phyloP scores from a whole-genome alignment of 2,888 invertebrate species.

The Rhagonycha fulva region DNA sequence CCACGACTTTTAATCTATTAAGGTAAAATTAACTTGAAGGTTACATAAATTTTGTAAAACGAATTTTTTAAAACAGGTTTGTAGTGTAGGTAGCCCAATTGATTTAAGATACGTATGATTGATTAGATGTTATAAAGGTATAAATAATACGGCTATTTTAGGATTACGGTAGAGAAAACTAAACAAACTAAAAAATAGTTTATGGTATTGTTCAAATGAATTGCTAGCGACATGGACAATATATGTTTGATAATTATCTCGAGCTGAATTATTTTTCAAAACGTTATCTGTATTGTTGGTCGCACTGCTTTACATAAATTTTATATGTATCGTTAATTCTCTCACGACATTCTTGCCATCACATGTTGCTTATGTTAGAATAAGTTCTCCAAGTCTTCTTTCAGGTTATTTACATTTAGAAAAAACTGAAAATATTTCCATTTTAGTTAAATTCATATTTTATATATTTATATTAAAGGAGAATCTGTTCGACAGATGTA shows the following conservation, averaged over 20 bases:
- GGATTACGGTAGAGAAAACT: background rate
- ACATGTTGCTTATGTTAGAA: background rate
- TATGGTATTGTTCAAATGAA: background rate
- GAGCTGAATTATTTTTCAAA: background rate
- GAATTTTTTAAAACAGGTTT: constrained; percentile 25
- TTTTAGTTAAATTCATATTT: constrained; percentile 1
- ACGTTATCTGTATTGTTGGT: constrained; percentile 12
- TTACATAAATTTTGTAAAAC: background rate
- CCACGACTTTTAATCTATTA: background rate
- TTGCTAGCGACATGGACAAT: background rate
- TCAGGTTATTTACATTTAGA: constrained; percentile 19
- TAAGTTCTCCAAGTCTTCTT: constrained; percentile 1
- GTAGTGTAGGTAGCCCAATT: constrained; percentile 6
- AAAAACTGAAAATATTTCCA: background rate
- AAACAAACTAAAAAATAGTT: background rate
- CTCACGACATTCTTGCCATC: background rate
- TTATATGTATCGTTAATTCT: constrained; percentile 17
- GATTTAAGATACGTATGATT: constrained; percentile 11
- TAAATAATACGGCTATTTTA: background rate
- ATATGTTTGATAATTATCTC: background rate
- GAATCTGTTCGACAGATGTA: constrained; percentile 32
- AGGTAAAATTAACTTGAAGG: background rate
- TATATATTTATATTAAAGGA: constrained; percentile 20
- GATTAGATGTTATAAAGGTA: constrained; percentile 4
- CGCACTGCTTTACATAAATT: constrained; percentile 10